Conservation (phyloP, 2,797 vertebrate genomes). For the Cetoscarus ocellatus region DNA sequence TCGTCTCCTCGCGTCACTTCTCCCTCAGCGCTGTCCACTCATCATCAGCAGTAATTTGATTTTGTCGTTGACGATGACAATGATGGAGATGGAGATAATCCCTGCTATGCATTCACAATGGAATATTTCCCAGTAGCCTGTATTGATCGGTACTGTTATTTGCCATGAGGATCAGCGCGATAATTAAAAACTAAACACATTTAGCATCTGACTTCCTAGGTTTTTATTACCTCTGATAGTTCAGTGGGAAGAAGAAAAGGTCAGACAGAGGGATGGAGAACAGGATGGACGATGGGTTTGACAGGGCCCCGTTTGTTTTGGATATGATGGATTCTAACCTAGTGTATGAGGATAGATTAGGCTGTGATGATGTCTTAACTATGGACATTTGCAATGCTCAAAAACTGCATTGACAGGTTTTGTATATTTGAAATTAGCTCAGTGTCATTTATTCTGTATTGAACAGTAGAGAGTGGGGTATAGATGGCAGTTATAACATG, state of each 20-base stretch:
- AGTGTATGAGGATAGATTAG: slow-evolving; percentile 69
- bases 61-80: slow-evolving; percentile 72
- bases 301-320: slow-evolving; percentile 73
- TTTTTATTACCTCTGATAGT: slow-evolving; percentile 82
- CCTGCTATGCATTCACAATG: slow-evolving; percentile 74
- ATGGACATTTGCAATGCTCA: slow-evolving; percentile 34
- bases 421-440: neutral
- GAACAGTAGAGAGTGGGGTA: too few relatives aligned
- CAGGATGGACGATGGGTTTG: slow-evolving; percentile 52
- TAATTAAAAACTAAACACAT: slow-evolving; percentile 88
- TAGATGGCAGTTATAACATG: too few relatives aligned
- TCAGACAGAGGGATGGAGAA: slow-evolving; percentile 68
- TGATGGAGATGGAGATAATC: slow-evolving; percentile 74
- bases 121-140: slow-evolving; percentile 83
- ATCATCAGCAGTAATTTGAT: slow-evolving; percentile 78
- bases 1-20: slow-evolving; percentile 44
- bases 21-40: slow-evolving; percentile 53
- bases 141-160: slow-evolving; percentile 88
- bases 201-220: slow-evolving; percentile 77
- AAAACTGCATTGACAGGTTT: neutral
- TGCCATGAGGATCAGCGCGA: slow-evolving; percentile 83
- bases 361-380: slow-evolving; percentile 41
- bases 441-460: neutral
- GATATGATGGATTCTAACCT: slow-evolving; percentile 71
- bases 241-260: slow-evolving; percentile 80